A percentile compares a stretch with the other conserved stretches of the same genome.
These are phyloP conservation scores for Stenolophus ochropezus DNA, from an alignment of 2,888 invertebrate genomes.

Conservation along the genomic window DNA sequence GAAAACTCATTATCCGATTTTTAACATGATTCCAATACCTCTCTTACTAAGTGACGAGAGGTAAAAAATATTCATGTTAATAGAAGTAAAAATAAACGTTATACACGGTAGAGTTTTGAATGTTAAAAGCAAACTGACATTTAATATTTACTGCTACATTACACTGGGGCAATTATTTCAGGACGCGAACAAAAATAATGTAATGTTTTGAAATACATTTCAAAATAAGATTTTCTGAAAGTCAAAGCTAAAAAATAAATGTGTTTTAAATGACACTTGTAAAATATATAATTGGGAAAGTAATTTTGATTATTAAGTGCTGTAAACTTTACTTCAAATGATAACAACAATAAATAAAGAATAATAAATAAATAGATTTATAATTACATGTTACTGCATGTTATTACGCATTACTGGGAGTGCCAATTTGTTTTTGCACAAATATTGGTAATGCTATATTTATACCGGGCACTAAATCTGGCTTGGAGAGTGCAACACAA, in stretches of 20 bases:
- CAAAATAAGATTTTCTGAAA: conserved; percentile 58
- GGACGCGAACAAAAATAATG: conserved; percentile 50
- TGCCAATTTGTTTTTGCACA: too few relatives aligned
- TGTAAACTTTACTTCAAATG: too few relatives aligned
- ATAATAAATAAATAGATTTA: too few relatives aligned
- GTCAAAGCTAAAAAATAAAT: conserved; percentile 55
- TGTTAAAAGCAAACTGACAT: conserved; percentile 14
- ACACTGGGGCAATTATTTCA: conserved; percentile 56
- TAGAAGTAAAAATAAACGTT: not conserved
- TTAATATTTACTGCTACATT: conserved; percentile 50
- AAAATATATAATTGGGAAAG: conserved; percentile 57
- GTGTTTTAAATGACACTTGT: conserved; percentile 45
- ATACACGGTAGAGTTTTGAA: not conserved
- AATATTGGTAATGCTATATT: too few relatives aligned
- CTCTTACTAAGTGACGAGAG: not conserved
- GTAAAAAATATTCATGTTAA: not conserved
- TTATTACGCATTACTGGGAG: too few relatives aligned
- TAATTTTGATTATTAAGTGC: conserved; percentile 48
- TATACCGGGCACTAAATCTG: too few relatives aligned
- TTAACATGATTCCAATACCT: too few relatives aligned
- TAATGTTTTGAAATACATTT: conserved; percentile 60
- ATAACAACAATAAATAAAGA: too few relatives aligned
- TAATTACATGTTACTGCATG: too few relatives aligned
- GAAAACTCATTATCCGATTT: too few relatives aligned
- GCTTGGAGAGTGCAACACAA: too few relatives aligned